Conservation (phyloP, 2,797 vertebrate species). For the Chrosomus eos region DNA sequence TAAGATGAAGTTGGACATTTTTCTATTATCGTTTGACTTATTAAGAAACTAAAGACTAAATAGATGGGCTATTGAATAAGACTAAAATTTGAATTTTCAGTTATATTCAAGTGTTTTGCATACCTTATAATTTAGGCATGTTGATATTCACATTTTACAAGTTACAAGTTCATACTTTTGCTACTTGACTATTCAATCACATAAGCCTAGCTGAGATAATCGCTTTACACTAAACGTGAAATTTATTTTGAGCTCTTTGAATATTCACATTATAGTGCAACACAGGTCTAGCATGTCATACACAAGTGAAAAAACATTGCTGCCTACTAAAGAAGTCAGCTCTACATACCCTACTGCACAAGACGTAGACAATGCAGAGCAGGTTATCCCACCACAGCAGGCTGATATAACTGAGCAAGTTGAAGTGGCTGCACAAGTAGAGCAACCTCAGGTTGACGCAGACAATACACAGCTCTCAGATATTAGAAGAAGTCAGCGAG, state of each 20-base stretch:
- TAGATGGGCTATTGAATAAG: not conserved
- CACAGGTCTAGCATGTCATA: too few species aligned
- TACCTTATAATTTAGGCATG: not conserved
- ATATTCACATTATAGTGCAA: conserved; percentile 1
- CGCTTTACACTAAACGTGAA: not conserved
- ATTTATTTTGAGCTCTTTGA: not conserved
- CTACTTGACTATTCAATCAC: not conserved
- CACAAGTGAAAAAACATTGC: too few species aligned
- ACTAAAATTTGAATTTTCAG: not conserved
- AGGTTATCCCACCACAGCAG: too few species aligned
- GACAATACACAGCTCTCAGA: too few species aligned
- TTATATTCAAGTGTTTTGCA: not conserved
- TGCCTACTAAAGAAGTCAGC: too few species aligned
- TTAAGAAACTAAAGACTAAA: not conserved
- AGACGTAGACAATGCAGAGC: too few species aligned
- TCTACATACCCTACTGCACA: too few species aligned
- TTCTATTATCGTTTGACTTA: not conserved
- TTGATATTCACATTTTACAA: not conserved
- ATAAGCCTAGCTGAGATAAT: not conserved
- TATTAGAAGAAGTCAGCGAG: too few species aligned
- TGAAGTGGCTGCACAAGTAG: too few species aligned
- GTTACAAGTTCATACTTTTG: not conserved
- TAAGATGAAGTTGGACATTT: not conserved
- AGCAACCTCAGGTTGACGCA: too few species aligned
- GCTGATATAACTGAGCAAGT: too few species aligned